Evolutionary conservation across 2,113 vertebrate genomes (phyloP), one percentile per base, ranked within the genome.

Genomic region (Lampris megalopsis): DNA sequence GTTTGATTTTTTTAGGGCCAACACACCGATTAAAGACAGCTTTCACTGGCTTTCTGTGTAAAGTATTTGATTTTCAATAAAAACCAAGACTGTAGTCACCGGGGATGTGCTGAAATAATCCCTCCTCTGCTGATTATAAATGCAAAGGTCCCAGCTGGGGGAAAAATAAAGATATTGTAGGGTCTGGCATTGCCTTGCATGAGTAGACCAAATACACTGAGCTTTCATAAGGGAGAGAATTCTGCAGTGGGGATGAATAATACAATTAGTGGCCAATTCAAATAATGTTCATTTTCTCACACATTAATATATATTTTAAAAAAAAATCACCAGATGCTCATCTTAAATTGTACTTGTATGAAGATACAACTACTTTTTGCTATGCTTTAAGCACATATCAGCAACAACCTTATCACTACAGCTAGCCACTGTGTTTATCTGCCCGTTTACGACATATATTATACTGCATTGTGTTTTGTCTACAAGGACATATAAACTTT

Each of bases 11-110:
- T 37, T 38, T 5, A 24, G 24, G 13, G 52, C 13, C 36, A 49
- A 67, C 63, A 63, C 63, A 71, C 70, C 6, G 40, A 60, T 69
- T 65, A 77, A 76, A 75, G 67, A 36, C 56, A 69, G 48, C 38
- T 50, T 74, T 84, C 61, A 79, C 84, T 87, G 77, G 53, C 53
- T 66, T 43, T 71, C 35, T 68, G 65, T 69, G 58, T 57, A 64
- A 69, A 72, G 71, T 68, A 75, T 71, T 73, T 66, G 53, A 54
- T 5, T 57, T 68, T 67, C 50, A 62, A 72, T 69, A 79, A 79
- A 77, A 71, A 13, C 24, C 6, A 43, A 37, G 63, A 37, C 48
- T 65, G 2, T 35, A 48, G 54, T 83, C 45, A 66, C 62, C 4
- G 0, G 7, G 68, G 56, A 75, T 54, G 52, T 52, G 43, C 35